Evolutionary conservation across 1,140 invertebrate genomes (phyloP).

Genomic region (Hyposmocoma kahamanoa): DNA sequence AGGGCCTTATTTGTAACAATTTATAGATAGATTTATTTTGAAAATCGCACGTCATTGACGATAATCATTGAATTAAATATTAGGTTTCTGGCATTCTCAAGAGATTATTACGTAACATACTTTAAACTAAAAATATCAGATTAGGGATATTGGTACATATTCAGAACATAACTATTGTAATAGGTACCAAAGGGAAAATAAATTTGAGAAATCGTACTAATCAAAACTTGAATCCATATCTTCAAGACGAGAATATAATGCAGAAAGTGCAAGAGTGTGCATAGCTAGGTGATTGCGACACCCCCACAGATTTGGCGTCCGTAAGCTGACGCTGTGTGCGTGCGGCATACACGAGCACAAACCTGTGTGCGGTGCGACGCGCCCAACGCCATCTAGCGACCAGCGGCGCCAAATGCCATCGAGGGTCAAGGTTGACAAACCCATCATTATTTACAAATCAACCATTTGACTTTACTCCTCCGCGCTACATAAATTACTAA

Average conservation of each 20-base stretch:
- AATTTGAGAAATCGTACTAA: constrained; percentile 24
- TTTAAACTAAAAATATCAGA: too few species aligned
- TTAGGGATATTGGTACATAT: too few species aligned
- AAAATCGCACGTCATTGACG: too few species aligned
- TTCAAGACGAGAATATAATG: constrained; percentile 20
- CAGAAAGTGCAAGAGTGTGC: constrained; percentile 25
- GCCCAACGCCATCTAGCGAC: constrained; percentile 50
- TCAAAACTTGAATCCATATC: constrained; percentile 16
- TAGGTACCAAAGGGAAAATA: too few species aligned
- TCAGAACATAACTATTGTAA: too few species aligned
- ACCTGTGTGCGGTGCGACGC: constrained; percentile 26
- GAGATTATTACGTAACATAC: too few species aligned
- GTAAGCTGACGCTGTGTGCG: constrained; percentile 31
- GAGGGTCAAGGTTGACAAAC: constrained; percentile 62
- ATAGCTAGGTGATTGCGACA: constrained; percentile 32
- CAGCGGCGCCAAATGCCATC: constrained; percentile 23
- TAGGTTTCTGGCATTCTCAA: too few species aligned
- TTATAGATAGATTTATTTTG: too few species aligned
- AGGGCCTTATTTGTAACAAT: too few species aligned
- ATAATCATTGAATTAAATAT: too few species aligned
- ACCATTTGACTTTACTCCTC: constrained; percentile 18
- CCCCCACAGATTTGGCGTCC: constrained; percentile 26
- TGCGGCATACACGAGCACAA: constrained; percentile 33
- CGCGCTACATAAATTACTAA: not conserved
- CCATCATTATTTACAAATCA: constrained; percentile 55